Conservation (phyloP, 1,140 invertebrate genomes). For the Manduca sexta region DNA sequence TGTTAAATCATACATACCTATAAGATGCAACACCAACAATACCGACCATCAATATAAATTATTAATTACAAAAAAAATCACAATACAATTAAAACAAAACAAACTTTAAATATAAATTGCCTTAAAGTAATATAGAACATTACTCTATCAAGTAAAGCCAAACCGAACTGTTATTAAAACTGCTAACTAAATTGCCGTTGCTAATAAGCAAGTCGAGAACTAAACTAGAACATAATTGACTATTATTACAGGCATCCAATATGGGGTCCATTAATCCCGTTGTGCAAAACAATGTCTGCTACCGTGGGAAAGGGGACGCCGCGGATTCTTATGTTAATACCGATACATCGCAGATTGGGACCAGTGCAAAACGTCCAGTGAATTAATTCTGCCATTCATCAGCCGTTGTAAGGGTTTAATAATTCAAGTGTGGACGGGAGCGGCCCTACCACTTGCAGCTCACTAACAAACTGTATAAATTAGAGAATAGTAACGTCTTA, state of each 20-base stretch:
- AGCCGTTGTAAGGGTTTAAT: conserved; percentile 39
- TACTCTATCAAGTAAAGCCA: too few species aligned
- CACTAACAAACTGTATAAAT: too few species aligned
- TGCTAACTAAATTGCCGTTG: too few species aligned
- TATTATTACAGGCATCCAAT: conserved; percentile 1
- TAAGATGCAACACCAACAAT: too few species aligned
- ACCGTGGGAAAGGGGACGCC: conserved; percentile 43
- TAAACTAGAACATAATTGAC: not conserved
- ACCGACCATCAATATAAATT: too few species aligned
- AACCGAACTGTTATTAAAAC: too few species aligned
- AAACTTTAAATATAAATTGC: too few species aligned
- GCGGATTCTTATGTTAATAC: conserved; percentile 52
- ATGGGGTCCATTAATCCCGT: conserved; percentile 8
- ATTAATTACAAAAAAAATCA: too few species aligned
- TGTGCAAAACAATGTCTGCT: conserved; percentile 29
- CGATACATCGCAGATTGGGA: conserved; percentile 46
- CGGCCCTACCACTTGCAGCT: conserved; percentile 16
- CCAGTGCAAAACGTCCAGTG: conserved; percentile 43
- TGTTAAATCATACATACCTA: too few species aligned
- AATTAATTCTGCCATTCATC: conserved; percentile 51
- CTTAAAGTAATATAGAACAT: too few species aligned
- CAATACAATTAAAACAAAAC: too few species aligned
- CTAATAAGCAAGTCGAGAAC: not conserved
- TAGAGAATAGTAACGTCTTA: too few species aligned
- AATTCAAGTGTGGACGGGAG: conserved; percentile 35